Base-by-base conservation (phyloP, 1,140 invertebrate genomes). In the Probaryconus sp. region DNA sequence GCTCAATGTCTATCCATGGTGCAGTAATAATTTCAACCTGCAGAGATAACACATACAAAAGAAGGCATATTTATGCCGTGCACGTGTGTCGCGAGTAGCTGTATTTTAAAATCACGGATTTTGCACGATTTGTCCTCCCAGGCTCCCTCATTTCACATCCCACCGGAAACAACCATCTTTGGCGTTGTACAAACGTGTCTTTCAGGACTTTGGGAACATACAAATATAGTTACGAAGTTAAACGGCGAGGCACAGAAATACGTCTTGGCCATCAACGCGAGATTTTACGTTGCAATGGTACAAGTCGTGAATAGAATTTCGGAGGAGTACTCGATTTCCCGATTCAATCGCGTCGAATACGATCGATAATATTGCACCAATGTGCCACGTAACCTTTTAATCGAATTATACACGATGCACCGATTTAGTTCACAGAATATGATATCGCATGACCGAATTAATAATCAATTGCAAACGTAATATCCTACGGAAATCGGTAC, bases 51-150 rank as follows among this genome's bases (percentile, higher is more conserved):
- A 42, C 50, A 38, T 40, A 74, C 18, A 74, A 74, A 72, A 40
- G 13, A 13, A 18, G 11, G 42, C 72, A 53, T 51, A 61, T 56
- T 82, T 79, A 82, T 82, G 80, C 80, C 24, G 69, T 16, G 79
- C 81, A 83, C 81, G 81, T 83, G 80, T 69, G 42, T 74, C 47
- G 26, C 69, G 64, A 82, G 78, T 78, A 79, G 81, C 79, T 82
- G 81, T 76, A 81, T 80, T 82, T 82, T 80, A 80, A 82, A 82
- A 81, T 82, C 79, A 77, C 79, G 80, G 60, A 77, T 70, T 77
- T 70, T 61, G 56, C 64, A 43, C 50, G 64, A 80, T 64, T 67
- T 58, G 35, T 40, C 42, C 21, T 42, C 42, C 43, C 30, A 40
- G 24, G 21, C 61, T 7, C 38, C 48, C 42, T 43, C 38, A 33